These are phyloP conservation scores for Acanthosepion esculentum DNA, from an alignment of 2,888 invertebrate genomes.

Conservation along the genomic window DNA sequence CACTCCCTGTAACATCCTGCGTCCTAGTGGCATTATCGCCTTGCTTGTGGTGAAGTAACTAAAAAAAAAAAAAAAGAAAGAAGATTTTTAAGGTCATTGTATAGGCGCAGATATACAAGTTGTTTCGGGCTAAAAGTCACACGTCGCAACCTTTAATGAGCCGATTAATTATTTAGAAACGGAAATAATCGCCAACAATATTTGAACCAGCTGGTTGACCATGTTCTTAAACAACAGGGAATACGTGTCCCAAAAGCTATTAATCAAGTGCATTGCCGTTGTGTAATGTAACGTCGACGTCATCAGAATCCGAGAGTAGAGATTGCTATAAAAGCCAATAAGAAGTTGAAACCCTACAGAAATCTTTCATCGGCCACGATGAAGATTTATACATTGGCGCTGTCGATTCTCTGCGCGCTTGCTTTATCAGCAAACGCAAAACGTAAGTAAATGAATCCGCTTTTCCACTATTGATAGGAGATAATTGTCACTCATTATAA, in stretches of 20 bases:
- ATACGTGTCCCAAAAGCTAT: neutral
- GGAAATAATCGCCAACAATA: neutral
- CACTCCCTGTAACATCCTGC: too few species aligned
- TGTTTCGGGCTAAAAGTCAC: neutral
- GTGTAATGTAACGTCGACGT: neutral
- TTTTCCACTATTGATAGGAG: too few species aligned
- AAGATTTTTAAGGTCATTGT: neutral
- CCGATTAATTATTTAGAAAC: neutral
- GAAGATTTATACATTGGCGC: neutral
- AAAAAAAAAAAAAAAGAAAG: neutral
- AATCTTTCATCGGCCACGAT: neutral
- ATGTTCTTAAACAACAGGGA: neutral
- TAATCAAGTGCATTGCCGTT: neutral
- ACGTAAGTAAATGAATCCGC: too few species aligned
- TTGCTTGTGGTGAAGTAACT: too few species aligned
- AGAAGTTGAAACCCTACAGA: neutral
- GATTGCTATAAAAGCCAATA: neutral
- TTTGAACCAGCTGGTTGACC: neutral
- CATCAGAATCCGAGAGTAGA: neutral
- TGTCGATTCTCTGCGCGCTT: neutral
- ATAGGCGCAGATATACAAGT: neutral
- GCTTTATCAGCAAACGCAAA: neutral
- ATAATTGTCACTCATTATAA: too few species aligned
- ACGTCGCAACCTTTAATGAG: neutral
- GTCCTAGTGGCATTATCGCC: too few species aligned